Conservation (phyloP, 2,797 vertebrate genomes). For the Propithecus deckenii region DNA sequence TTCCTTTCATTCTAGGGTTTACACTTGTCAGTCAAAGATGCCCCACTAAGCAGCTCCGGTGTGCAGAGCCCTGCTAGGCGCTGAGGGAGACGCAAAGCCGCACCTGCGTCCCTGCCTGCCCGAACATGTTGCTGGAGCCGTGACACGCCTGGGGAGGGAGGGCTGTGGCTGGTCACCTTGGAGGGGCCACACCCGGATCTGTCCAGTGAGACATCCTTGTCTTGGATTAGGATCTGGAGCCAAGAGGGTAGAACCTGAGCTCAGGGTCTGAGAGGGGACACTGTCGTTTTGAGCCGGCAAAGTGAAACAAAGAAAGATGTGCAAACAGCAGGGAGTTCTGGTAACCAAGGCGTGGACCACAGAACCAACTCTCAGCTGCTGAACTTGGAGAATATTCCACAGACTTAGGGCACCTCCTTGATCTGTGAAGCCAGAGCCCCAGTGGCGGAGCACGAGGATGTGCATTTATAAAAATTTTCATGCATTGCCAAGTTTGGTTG, state of each 20-base stretch:
- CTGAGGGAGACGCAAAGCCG: not conserved
- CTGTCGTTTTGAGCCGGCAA: fast-evolving
- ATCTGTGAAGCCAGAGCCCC: not conserved
- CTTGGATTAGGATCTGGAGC: fast-evolving
- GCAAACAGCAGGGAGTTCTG: not conserved
- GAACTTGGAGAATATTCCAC: not conserved
- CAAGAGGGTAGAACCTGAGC: not conserved
- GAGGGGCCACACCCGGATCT: too few species aligned
- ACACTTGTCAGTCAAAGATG: not conserved
- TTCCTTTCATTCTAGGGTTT: not conserved
- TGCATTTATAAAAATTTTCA: too few species aligned
- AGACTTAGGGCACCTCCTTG: not conserved
- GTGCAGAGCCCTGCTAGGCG: not conserved
- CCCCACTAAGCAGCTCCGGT: not conserved
- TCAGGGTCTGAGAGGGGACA: not conserved
- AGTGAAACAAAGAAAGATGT: too few species aligned
- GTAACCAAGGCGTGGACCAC: fast-evolving
- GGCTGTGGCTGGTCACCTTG: fast-evolving
- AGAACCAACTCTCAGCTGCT: fast-evolving
- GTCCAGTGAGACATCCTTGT: not conserved
- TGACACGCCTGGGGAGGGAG: not conserved
- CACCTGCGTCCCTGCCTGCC: fast-evolving
- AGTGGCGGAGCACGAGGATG: fast-evolving
- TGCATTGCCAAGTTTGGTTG: fast-evolving
- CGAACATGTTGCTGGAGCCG: fast-evolving